phyloP scores from a whole-genome alignment of 2,888 invertebrate genomes.

The Anthophora plumipes region DNA sequence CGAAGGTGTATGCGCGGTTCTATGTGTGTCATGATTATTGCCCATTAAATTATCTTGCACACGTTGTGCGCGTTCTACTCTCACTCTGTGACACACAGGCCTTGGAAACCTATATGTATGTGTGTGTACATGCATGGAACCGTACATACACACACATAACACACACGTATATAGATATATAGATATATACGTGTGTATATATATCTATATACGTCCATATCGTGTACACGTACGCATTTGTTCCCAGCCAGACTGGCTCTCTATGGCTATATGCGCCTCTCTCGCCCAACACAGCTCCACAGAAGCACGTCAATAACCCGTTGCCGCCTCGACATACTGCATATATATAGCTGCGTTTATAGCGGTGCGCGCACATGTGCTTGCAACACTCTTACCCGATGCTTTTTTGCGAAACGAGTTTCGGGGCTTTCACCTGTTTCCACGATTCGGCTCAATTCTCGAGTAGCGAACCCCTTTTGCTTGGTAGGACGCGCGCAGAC shows the following conservation, averaged over 20 bases:
- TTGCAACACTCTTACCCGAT: constrained; percentile 38
- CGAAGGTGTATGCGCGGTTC: constrained; percentile 56
- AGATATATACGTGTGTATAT: neutral
- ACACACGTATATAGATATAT: neutral
- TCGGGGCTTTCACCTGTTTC: constrained; percentile 67
- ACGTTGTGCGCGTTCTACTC: constrained; percentile 55
- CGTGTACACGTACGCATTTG: constrained; percentile 48
- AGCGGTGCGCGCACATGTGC: constrained; percentile 56
- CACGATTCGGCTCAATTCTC: constrained; percentile 18
- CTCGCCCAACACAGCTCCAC: constrained; percentile 63
- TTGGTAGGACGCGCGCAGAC: constrained; percentile 14
- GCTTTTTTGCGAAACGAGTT: constrained; percentile 56
- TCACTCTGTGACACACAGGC: constrained; percentile 30
- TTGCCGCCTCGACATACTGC: constrained; percentile 68
- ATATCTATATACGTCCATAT: constrained; percentile 18
- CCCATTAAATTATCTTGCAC: constrained; percentile 74
- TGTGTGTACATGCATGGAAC: neutral
- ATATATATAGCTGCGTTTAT: constrained; percentile 53
- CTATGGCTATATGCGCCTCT: constrained; percentile 67
- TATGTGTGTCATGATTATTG: constrained; percentile 71
- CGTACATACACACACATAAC: too few relatives aligned
- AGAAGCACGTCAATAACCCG: constrained; percentile 73
- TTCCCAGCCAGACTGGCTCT: constrained; percentile 64
- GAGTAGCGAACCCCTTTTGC: neutral
- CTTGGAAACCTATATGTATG: neutral